Conservation (phyloP, 2,888 invertebrate genomes). For the Endotricha flammealis region DNA sequence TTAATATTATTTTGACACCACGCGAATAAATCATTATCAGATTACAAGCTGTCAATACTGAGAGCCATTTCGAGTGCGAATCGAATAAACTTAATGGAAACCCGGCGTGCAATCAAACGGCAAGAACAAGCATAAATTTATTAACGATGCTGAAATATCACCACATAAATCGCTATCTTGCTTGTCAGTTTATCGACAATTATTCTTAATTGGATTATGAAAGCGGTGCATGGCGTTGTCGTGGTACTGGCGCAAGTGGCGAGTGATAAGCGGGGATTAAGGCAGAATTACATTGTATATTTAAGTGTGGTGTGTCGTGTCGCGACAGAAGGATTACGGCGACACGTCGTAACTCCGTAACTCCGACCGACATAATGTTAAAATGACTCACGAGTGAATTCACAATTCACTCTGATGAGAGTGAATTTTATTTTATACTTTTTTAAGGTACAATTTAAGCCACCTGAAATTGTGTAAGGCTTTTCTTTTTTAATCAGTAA, state of each 20-base stretch:
- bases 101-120: conserved; percentile 67
- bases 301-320: too few species aligned
- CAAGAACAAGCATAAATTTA: conserved; percentile 77
- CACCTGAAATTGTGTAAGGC: too few species aligned
- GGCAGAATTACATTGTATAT: neutral
- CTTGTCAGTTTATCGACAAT: conserved; percentile 77
- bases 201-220: conserved; percentile 79
- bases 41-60: conserved; percentile 60
- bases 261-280: conserved; percentile 20
- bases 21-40: conserved; percentile 44
- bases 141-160: conserved; percentile 77
- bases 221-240: conserved; percentile 54
- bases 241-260: conserved; percentile 26
- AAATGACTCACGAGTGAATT: too few species aligned
- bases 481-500: neutral
- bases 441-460: too few species aligned
- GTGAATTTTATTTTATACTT: too few species aligned
- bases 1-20: conserved; percentile 32
- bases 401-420: too few species aligned
- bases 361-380: too few species aligned
- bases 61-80: conserved; percentile 45
- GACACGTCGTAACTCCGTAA: too few species aligned
- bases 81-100: conserved; percentile 67
- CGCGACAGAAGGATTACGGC: too few species aligned
- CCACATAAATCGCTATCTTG: conserved; percentile 73